phyloP scores from a whole-genome alignment of 2,888 invertebrate genomes.

The Troglohyphantes excavatus region DNA sequence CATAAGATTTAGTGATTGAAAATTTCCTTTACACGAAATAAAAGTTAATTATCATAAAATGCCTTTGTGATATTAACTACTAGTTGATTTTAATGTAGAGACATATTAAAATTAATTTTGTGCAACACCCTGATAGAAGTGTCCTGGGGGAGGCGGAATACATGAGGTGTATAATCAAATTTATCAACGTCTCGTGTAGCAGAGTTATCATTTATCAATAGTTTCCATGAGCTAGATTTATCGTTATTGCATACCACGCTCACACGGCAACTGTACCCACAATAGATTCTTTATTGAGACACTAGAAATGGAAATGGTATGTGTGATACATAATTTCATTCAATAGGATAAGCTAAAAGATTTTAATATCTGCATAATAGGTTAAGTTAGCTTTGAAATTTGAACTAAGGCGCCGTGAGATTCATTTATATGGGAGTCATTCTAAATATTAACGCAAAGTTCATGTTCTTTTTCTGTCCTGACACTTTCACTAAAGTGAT shows the following conservation, averaged over 20 bases:
- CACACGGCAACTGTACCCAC: background rate
- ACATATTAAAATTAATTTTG: background rate
- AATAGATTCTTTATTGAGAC: too few species aligned
- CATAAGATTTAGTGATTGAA: too few species aligned
- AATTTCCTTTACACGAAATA: background rate
- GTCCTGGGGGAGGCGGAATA: slow-evolving; percentile 7
- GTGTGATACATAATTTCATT: too few species aligned
- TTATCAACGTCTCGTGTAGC: slow-evolving; percentile 32
- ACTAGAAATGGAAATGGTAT: too few species aligned
- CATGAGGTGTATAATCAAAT: slow-evolving; percentile 34
- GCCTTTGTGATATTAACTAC: background rate
- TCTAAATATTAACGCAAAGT: too few species aligned
- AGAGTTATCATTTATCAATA: slow-evolving; percentile 37
- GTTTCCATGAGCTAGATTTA: slow-evolving; percentile 39
- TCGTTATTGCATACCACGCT: background rate
- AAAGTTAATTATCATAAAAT: background rate
- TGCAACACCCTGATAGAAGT: background rate
- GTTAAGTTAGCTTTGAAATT: too few species aligned
- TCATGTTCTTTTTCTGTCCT: too few species aligned
- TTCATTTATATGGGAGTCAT: too few species aligned
- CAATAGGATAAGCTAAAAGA: too few species aligned
- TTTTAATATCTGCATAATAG: too few species aligned
- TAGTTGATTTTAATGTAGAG: background rate
- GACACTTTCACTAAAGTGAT: too few species aligned
- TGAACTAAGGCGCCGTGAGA: too few species aligned